A percentile compares a stretch with the other conserved stretches of the same genome.
These are phyloP conservation scores for Melieria omissa DNA, from an alignment of 2,888 invertebrate genomes.

Conservation along the genomic window DNA sequence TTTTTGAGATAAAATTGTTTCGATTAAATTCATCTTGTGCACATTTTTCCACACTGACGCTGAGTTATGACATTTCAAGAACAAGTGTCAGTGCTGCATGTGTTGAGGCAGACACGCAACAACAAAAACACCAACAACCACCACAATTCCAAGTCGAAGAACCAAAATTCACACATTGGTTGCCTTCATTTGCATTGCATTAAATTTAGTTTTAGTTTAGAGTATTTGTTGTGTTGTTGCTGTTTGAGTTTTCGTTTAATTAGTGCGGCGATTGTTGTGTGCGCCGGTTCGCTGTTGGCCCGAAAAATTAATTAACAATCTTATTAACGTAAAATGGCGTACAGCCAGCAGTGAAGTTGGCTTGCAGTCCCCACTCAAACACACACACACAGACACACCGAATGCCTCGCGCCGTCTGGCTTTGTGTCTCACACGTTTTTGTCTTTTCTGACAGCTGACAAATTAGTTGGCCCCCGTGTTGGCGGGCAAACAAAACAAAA, in stretches of 20 bases:
- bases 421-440: neutral
- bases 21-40: neutral
- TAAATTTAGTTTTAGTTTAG: conserved; percentile 19
- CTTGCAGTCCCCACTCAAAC: conserved; percentile 6
- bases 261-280: conserved; percentile 5
- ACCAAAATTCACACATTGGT: conserved; percentile 13
- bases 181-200: conserved; percentile 29
- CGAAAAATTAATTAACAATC: conserved; percentile 36
- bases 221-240: neutral
- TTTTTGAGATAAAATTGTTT: too few species aligned
- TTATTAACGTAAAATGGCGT: conserved; percentile 24
- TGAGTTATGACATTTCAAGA: conserved; percentile 16
- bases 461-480: conserved; percentile 48
- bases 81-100: neutral
- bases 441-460: conserved; percentile 56
- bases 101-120: too few species aligned
- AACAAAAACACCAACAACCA: too few species aligned
- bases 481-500: conserved; percentile 11
- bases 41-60: neutral
- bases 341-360: conserved; percentile 5
- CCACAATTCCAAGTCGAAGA: too few species aligned
- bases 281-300: neutral
- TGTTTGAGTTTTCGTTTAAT: conserved; percentile 1
- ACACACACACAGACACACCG: neutral
- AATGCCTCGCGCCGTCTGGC: neutral